A percentile compares a stretch with the other conserved stretches of the same genome.
phyloP scores from a whole-genome alignment of 2,888 invertebrate species.

The Caenorhabditis virilis region DNA sequence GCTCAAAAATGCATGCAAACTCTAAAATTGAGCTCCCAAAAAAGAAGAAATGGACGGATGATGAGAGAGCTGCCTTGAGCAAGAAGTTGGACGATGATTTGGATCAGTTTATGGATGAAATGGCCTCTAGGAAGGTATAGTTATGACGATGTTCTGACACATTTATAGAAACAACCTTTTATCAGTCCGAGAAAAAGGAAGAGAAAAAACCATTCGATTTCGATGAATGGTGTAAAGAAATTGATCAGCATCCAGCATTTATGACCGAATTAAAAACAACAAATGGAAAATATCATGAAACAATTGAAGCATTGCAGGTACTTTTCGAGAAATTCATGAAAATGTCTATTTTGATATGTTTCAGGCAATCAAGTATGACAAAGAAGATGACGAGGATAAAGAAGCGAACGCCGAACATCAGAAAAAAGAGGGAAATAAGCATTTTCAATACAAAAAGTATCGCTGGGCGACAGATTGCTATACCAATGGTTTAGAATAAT shows the following conservation, averaged over 20 bases:
- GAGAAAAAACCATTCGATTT: conserved; percentile 62
- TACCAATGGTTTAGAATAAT: conserved; percentile 81
- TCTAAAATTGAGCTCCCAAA: conserved; percentile 22
- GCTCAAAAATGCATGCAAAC: too few relatives aligned
- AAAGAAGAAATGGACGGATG: conserved; percentile 49
- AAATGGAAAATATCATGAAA: conserved; percentile 57
- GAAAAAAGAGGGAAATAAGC: conserved; percentile 93
- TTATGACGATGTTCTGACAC: too few relatives aligned
- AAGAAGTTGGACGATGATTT: conserved; percentile 63
- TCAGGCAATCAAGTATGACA: conserved; percentile 84
- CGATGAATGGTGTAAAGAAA: conserved; percentile 63
- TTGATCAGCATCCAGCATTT: conserved; percentile 66
- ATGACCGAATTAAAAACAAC: conserved; percentile 53
- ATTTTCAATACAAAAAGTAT: conserved; percentile 92
- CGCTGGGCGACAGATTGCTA: conserved; percentile 81
- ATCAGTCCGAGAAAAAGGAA: conserved; percentile 26
- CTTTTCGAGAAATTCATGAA: background rate
- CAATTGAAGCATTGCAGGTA: conserved; percentile 75
- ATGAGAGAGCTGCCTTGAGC: conserved; percentile 53
- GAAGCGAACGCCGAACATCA: conserved; percentile 82
- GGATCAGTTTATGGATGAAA: conserved; percentile 62
- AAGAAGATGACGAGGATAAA: conserved; percentile 72
- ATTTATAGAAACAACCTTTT: background rate
- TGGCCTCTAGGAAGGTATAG: conserved; percentile 58
- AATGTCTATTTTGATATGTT: conserved; percentile 69